Evolutionary conservation across 2,797 vertebrate genomes (phyloP).

Genomic region (Hypotaenidia philippensis): DNA sequence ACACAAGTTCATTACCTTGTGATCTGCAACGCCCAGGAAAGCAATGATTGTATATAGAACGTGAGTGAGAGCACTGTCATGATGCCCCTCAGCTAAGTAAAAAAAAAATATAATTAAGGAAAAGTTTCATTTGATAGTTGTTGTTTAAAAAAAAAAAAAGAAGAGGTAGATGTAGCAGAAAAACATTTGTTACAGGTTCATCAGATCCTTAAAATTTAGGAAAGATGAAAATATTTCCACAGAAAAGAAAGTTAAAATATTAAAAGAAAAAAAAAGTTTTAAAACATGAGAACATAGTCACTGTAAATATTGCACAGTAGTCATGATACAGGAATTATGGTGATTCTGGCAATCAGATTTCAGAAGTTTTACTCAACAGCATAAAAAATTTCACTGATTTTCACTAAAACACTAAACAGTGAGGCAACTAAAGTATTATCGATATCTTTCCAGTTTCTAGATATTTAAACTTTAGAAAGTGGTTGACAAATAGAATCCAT

Average conservation of each 20-base stretch:
- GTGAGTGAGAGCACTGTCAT: conserved; percentile 96
- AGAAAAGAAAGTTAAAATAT: neutral
- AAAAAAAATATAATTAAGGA: conserved; percentile 66
- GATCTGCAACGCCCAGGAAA: conserved; percentile 95
- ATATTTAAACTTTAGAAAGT: neutral
- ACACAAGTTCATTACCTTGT: conserved; percentile 87
- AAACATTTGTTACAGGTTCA: neutral
- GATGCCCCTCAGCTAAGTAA: conserved; percentile 93
- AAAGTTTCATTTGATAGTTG: neutral
- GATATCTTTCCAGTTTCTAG: neutral
- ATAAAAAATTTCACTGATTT: neutral
- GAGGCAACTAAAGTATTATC: neutral
- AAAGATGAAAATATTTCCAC: neutral
- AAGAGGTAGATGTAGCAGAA: neutral
- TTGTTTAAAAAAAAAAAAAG: neutral
- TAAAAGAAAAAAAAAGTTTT: neutral
- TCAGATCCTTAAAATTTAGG: neutral
- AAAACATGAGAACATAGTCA: neutral
- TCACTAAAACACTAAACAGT: neutral
- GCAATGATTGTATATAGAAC: conserved; percentile 93
- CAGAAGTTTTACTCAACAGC: neutral
- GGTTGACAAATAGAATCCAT: neutral
- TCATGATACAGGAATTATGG: neutral
- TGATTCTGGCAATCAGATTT: neutral
- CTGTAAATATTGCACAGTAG: neutral